Percentiles rank a stretch among this genome's conserved stretches.
phyloP scores from a whole-genome alignment of 2,797 vertebrate genomes.

The Acanthornis magna region DNA sequence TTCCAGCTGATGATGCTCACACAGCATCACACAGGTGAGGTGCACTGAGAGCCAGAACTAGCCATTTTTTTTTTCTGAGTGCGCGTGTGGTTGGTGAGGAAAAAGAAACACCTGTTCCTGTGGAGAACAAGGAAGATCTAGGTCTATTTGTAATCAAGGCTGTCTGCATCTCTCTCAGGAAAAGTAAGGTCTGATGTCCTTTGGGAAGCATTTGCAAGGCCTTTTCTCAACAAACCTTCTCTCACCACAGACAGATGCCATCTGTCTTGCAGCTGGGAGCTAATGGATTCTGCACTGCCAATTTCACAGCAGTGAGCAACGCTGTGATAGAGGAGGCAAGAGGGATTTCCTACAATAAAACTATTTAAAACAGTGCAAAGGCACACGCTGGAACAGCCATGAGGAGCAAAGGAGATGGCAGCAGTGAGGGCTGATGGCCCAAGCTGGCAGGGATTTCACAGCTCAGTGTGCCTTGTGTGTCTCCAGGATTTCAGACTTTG shows the following conservation, averaged over 20 bases:
- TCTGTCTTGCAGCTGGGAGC: slow-evolving; percentile 68
- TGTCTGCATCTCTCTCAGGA: neutral
- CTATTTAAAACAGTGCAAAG: slow-evolving; percentile 29
- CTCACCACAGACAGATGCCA: slow-evolving; percentile 62
- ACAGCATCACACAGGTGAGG: neutral
- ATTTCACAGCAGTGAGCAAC: slow-evolving; percentile 56
- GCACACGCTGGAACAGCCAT: neutral
- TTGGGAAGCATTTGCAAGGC: slow-evolving; percentile 47
- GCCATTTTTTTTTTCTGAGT: neutral
- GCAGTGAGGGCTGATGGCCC: neutral
- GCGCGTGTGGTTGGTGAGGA: neutral
- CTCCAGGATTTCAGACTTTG: neutral
- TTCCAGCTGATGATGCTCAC: neutral
- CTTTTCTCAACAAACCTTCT: slow-evolving; percentile 63
- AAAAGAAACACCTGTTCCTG: neutral
- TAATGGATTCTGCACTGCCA: slow-evolving; percentile 68
- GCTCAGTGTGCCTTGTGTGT: neutral
- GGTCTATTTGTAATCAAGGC: slow-evolving; percentile 20
- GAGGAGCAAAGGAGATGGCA: neutral
- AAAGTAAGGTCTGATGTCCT: slow-evolving; percentile 51
- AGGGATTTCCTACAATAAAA: slow-evolving; percentile 52
- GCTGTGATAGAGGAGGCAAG: neutral
- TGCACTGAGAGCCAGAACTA: neutral
- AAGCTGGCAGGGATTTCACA: neutral
- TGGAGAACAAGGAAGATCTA: neutral